Percentiles rank a stretch among this genome's conserved stretches.
phyloP scores from a whole-genome alignment of 1,140 invertebrate genomes.

The Theocolax elegans region DNA sequence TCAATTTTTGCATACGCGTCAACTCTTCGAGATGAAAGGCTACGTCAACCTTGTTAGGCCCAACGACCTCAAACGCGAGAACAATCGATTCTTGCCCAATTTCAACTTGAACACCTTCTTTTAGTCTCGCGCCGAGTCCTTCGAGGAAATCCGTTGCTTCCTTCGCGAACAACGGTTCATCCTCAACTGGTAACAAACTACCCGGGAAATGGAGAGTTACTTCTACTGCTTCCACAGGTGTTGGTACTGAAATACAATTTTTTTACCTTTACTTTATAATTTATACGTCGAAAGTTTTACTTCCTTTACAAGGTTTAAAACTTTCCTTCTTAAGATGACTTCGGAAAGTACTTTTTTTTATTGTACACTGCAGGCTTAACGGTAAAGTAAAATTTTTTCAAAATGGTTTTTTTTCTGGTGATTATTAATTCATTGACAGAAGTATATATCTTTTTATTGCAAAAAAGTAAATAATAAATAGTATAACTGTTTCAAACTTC shows the following conservation, averaged over 20 bases:
- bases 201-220: conserved; percentile 73
- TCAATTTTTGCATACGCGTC: conserved; percentile 65
- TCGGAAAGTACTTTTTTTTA: too few relatives aligned
- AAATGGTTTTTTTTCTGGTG: too few relatives aligned
- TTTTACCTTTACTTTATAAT: too few relatives aligned
- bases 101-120: conserved; percentile 69
- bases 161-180: conserved; percentile 67
- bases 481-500: too few relatives aligned
- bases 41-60: conserved; percentile 75
- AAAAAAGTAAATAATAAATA: too few relatives aligned
- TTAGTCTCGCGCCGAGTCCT: conserved; percentile 68
- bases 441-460: too few relatives aligned
- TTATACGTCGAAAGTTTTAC: too few relatives aligned
- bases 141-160: conserved; percentile 68
- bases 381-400: too few relatives aligned
- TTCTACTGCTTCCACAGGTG: conserved; percentile 72
- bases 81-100: conserved; percentile 69
- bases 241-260: conserved; percentile 69
- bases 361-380: too few relatives aligned
- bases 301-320: too few relatives aligned
- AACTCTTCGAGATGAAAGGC: conserved; percentile 75
- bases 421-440: too few relatives aligned
- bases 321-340: too few relatives aligned
- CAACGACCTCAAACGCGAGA: conserved; percentile 72
- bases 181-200: conserved; percentile 66